Conservation (phyloP, 2,797 vertebrate species). For the Sebastes oblongus region DNA sequence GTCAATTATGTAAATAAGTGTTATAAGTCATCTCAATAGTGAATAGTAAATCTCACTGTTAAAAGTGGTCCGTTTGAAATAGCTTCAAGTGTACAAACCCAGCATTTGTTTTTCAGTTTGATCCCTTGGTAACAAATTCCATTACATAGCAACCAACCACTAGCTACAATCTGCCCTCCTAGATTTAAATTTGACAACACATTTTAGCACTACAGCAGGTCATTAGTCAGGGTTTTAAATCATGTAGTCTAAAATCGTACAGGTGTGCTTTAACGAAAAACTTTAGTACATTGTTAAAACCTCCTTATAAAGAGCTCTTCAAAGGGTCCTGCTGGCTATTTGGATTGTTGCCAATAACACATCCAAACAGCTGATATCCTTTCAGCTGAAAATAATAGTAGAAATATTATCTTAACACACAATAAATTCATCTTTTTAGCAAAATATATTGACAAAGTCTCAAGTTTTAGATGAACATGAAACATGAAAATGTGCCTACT, state of each 20-base stretch:
- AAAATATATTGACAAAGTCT: neutral
- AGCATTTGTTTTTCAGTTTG: neutral
- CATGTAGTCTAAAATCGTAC: neutral
- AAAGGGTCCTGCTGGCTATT: neutral
- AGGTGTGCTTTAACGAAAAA: neutral
- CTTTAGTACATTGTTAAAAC: neutral
- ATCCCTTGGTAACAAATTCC: neutral
- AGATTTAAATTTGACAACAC: neutral
- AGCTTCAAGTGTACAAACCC: neutral
- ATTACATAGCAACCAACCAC: neutral
- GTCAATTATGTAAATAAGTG: neutral
- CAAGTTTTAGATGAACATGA: neutral
- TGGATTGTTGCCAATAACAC: neutral
- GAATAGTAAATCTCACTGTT: neutral
- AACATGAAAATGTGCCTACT: neutral
- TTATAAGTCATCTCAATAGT: neutral
- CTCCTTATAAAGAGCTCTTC: neutral
- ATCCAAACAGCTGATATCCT: conserved; percentile 37
- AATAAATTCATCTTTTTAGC: neutral
- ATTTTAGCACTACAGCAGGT: neutral
- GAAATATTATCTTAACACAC: neutral
- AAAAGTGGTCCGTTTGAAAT: neutral
- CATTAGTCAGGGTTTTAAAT: neutral
- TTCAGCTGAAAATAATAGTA: conserved; percentile 40
- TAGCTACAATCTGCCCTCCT: neutral